These are phyloP conservation scores for Ametastegia equiseti DNA, from an alignment of 2,888 invertebrate species.

Conservation along the genomic window DNA sequence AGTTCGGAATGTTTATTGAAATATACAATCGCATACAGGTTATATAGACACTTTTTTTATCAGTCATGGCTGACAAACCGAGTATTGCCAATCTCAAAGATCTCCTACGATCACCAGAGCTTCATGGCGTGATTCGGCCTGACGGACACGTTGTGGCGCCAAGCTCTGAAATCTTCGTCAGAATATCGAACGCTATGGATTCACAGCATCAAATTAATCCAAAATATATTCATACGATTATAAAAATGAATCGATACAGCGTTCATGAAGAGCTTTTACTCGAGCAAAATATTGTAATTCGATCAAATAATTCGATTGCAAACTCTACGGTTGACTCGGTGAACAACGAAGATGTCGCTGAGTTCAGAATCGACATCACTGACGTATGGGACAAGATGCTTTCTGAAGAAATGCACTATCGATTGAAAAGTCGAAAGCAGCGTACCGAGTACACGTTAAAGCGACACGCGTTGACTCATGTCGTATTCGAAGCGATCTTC, in stretches of 20 bases:
- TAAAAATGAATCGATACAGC: constrained; percentile 17
- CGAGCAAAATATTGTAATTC: background rate
- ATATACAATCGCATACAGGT: too few relatives aligned
- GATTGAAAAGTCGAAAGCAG: constrained; percentile 4
- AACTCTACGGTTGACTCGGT: background rate
- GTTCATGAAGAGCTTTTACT: background rate
- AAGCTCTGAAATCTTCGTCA: background rate
- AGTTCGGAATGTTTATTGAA: too few relatives aligned
- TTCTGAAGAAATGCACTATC: constrained; percentile 6
- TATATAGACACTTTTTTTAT: too few relatives aligned
- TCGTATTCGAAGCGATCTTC: background rate
- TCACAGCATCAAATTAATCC: background rate
- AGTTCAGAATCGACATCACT: constrained; percentile 13
- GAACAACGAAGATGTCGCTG: background rate
- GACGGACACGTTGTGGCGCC: constrained; percentile 7
- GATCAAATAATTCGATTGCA: background rate
- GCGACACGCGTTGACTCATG: constrained; percentile 6
- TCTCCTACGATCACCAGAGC: background rate
- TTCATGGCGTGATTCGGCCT: background rate
- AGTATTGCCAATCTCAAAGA: background rate
- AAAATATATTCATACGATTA: constrained; percentile 1
- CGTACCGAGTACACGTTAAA: background rate
- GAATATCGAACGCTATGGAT: background rate
- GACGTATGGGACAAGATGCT: constrained; percentile 19
- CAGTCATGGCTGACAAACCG: background rate